Base-by-base conservation (phyloP, 2,888 invertebrate species). In the Philereme vetulata region DNA sequence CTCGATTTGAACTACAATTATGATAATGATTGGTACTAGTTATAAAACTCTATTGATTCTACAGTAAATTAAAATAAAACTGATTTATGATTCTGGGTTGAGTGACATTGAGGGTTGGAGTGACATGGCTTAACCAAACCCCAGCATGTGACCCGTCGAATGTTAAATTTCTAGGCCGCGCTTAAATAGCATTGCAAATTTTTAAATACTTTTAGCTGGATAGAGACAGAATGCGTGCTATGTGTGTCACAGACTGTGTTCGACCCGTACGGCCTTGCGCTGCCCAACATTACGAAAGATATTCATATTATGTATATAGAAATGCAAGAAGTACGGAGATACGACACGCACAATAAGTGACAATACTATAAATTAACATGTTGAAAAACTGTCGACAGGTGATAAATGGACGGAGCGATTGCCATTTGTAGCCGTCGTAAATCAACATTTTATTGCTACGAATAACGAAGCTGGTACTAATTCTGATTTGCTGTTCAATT, bases 161-260 rank as follows among this genome's bases (percentile, higher is more conserved):
- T 82, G 74, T 74, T 57, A 76, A 75, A 80, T 81, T 84, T 87
- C 78, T 83, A 81, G 86, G 84, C 76, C 84, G 78, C 66, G 77
- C 76, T 74, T 72, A 67, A 76, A 77, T 68, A 72, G 85, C 82
- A 79, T 85, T 80, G 81, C 84, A 77, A 84, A 81, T 85, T 76
- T 78, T 76, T 76, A 78, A 79, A 76, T 70, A 64, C 63, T 55
- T 71, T 75, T 71, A 68, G 54, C 66, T 66, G 70, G 63, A 74
- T 72, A 64, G 48, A 58, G 57, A 63, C 69, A 72, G 66, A 76
- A 76, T 69, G 65, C 47, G 59, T 52, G 67, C 35, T 72, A 77
- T 79, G 70, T 75, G 60, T 76, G 73, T 67, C 77, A 59, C 58
- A 64, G 68, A 67, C 67, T 49, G 62, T 61, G 60, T 51, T 62